phyloP scores from a whole-genome alignment of 2,797 vertebrate species.

The Micromesistius poutassou region DNA sequence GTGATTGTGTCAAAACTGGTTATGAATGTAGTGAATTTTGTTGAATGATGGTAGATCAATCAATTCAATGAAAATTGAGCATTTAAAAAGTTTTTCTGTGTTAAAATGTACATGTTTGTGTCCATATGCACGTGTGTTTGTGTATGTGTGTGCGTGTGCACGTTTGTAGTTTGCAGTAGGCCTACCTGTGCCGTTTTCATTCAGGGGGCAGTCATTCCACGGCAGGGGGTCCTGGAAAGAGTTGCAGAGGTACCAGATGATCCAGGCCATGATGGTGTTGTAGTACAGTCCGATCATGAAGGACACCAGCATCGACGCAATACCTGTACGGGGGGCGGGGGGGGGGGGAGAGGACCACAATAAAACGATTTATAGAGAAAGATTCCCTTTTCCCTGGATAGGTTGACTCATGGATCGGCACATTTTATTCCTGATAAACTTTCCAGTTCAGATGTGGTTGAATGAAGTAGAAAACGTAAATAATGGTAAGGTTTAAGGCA shows the following conservation, averaged over 20 bases:
- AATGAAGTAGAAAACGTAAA: no score
- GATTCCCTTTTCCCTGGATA: no score
- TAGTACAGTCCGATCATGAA: slow-evolving; percentile 81
- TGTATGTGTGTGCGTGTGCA: neutral
- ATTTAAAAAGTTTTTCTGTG: neutral
- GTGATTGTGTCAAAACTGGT: neutral
- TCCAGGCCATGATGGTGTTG: slow-evolving; percentile 85
- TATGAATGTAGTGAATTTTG: neutral
- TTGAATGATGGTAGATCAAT: no score
- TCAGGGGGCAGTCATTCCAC: slow-evolving; percentile 82
- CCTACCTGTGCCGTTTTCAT: slow-evolving; percentile 76
- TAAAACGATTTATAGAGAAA: no score
- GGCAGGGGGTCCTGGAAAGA: slow-evolving; percentile 88
- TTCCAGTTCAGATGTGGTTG: no score
- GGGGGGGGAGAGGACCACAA: no score
- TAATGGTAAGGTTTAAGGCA: no score
- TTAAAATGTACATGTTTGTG: neutral
- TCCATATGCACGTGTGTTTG: neutral
- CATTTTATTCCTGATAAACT: no score
- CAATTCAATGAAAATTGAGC: no score
- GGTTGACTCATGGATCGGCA: no score
- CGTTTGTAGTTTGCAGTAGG: neutral
- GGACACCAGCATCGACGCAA: slow-evolving; percentile 73
- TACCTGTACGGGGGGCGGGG: slow-evolving; percentile 61
- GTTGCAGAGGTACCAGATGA: slow-evolving; percentile 88